Evolutionary conservation across 2,888 invertebrate genomes (phyloP), one percentile per base, ranked within the genome.

Genomic region (Argynnis bischoffii): DNA sequence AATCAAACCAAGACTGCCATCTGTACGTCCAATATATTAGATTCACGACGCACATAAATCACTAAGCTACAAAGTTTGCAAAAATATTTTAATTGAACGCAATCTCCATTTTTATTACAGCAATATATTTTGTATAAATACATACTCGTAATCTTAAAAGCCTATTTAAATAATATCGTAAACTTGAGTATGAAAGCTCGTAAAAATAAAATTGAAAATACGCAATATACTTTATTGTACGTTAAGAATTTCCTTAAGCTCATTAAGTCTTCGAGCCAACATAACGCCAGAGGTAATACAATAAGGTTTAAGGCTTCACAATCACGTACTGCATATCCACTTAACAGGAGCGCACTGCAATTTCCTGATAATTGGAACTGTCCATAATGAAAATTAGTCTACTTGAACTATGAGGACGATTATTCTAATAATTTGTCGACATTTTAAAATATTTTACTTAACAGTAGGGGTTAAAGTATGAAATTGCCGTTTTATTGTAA

Each of bases 241-340:
- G 26, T 16, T 21, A 59, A 59, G 59, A 65, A 65, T 65, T 59
- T 53, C 46, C 53, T 56, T 59, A 59, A 59, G 59, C 59, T 65
- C 53, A 31, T 65, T 65, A 59, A 64, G 56, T 56, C 21, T 64
- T 64, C 41, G 68, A 61, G 65, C 61, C 51, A 66, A 66, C 59
- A 66, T 59, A 61, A 57, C 51, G 41, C 57, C 65, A 59, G 47
- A 57, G 55, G 55, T 55, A 67, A 64, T 63, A 54, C 63, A 66
- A 70, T 64, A 63, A 66, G 63, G 63, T 64, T 66, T 71, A 69
- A 64, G 57, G 66, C 64, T 69, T 69, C 69, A 67, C 72, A 67
- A 71, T 71, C 72, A 72, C 70, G 71, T 72, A 66, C 64, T 64
- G 68, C 71, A 67, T 69, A 69, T 71, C 69, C 74, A 74, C 73